Evolutionary conservation across 2,113 vertebrate genomes (phyloP).

Genomic region (Willisornis vidua): DNA sequence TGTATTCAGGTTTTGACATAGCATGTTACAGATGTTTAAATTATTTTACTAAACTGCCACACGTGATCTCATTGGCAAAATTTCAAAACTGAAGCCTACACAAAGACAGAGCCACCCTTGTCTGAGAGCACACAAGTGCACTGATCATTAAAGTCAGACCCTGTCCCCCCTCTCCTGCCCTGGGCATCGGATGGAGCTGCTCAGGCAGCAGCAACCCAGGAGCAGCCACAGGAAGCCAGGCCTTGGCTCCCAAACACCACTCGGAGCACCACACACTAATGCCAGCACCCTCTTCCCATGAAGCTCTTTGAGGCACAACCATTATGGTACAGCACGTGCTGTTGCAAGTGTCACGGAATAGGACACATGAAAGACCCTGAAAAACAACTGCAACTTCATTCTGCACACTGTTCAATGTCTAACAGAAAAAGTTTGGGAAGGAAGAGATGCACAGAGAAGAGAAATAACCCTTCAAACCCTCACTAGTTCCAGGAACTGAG

Average conservation of each 20-base stretch:
- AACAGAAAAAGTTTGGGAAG: neutral
- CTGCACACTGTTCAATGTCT: neutral
- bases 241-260: neutral
- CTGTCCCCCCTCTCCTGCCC: neutral
- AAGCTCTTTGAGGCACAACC: neutral
- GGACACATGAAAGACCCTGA: neutral
- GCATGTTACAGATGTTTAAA: neutral
- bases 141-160: neutral
- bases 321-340: fast-evolving
- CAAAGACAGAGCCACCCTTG: neutral
- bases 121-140: neutral
- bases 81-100: neutral
- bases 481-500: fast-evolving
- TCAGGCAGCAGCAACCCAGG: neutral
- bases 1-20: neutral
- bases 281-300: neutral
- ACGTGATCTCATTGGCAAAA: neutral
- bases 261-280: neutral
- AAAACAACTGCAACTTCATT: neutral
- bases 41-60: neutral
- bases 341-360: neutral
- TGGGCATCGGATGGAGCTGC: neutral
- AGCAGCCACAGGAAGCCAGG: neutral
- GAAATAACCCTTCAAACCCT: neutral
- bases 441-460: neutral